A percentile compares a stretch with the other conserved stretches of the same genome.
phyloP scores from a whole-genome alignment of 2,888 invertebrate genomes.

The Epinotia ramella region DNA sequence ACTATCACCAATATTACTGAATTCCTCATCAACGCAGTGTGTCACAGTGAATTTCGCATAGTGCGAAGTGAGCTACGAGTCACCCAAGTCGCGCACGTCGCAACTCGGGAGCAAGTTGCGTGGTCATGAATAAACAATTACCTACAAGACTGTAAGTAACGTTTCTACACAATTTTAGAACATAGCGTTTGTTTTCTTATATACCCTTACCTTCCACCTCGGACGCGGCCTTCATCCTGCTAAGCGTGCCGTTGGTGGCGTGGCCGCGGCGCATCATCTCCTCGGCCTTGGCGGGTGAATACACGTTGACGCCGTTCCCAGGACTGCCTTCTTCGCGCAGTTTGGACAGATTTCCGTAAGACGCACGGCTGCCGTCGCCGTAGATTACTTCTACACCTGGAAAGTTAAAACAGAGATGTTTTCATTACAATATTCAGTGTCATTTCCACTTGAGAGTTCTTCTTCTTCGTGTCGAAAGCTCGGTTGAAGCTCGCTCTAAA shows the following conservation, averaged over 20 bases:
- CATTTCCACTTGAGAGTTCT: background rate
- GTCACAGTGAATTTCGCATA: too few relatives aligned
- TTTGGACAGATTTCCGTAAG: constrained; percentile 75
- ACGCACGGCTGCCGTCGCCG: constrained; percentile 76
- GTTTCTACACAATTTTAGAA: too few relatives aligned
- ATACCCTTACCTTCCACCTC: constrained; percentile 68
- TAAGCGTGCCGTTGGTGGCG: constrained; percentile 71
- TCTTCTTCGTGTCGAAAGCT: too few relatives aligned
- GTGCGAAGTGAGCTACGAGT: too few relatives aligned
- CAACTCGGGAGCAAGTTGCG: too few relatives aligned
- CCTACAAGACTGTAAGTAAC: too few relatives aligned
- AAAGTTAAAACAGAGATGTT: constrained; percentile 15
- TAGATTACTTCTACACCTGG: constrained; percentile 80
- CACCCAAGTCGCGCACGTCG: too few relatives aligned
- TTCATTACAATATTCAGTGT: background rate
- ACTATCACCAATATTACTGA: too few relatives aligned
- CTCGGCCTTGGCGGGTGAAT: constrained; percentile 78
- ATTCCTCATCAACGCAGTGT: too few relatives aligned
- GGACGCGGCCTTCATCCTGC: constrained; percentile 75
- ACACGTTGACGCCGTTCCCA: constrained; percentile 75
- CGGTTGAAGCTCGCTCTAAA: too few relatives aligned
- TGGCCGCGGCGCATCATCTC: constrained; percentile 67
- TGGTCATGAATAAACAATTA: too few relatives aligned
- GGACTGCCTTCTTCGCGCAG: constrained; percentile 71
- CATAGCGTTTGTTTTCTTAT: too few relatives aligned